Evolutionary conservation across 2,113 vertebrate species (phyloP).

Genomic region (Zosterops hypoxanthus): DNA sequence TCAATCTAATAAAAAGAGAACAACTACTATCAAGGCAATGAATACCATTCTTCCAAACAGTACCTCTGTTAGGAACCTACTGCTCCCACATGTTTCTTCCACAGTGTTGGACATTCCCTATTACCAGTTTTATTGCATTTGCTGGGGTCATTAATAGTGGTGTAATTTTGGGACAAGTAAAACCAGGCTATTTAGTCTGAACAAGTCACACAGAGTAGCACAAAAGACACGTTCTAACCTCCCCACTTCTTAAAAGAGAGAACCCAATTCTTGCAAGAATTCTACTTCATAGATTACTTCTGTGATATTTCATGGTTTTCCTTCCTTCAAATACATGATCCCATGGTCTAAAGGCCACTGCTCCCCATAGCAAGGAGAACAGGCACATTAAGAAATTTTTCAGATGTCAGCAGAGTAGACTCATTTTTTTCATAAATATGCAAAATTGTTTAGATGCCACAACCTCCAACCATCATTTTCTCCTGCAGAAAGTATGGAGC

Average conservation of each 20-base stretch:
- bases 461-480: neutral
- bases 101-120: neutral
- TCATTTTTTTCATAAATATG: neutral
- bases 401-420: neutral
- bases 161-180: neutral
- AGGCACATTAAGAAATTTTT: neutral
- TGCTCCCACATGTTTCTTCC: neutral
- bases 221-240: neutral
- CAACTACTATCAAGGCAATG: neutral
- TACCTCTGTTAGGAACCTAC: neutral
- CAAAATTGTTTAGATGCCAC: neutral
- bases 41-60: neutral
- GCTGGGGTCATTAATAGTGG: neutral
- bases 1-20: neutral
- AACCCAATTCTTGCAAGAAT: neutral
- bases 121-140: neutral
- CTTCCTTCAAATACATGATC: neutral
- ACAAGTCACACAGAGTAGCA: neutral
- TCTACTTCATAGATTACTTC: neutral
- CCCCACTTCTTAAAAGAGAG: neutral
- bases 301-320: neutral
- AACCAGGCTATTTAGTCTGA: neutral
- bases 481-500: neutral
- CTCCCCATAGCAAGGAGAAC: neutral
- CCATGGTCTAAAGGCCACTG: neutral